Evolutionary conservation across 2,113 vertebrate genomes (phyloP).

Genomic region (Laterallus jamaicensis): DNA sequence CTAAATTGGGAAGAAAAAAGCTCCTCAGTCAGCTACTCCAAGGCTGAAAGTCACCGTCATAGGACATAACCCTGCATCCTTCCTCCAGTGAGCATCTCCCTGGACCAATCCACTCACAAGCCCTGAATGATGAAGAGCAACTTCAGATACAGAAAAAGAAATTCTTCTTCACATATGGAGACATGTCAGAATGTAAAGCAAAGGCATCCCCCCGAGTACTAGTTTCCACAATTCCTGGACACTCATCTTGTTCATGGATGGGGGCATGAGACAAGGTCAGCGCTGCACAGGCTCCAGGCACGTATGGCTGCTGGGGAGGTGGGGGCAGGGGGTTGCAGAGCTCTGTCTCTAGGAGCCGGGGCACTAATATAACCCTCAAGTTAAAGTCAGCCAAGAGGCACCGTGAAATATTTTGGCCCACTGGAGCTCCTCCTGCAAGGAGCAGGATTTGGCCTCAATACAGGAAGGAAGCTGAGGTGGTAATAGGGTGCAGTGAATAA

Average conservation of each 20-base stretch:
- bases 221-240: background rate
- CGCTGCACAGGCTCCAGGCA: background rate
- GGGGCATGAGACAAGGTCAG: background rate
- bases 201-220: background rate
- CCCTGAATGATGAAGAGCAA: background rate
- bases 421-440: background rate
- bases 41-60: fast-evolving
- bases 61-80: background rate
- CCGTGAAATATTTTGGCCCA: background rate
- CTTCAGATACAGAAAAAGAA: background rate
- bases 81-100: background rate
- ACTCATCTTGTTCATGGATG: background rate
- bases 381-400: background rate
- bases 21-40: background rate
- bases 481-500: background rate
- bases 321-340: background rate
- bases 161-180: background rate
- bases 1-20: background rate
- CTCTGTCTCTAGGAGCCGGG: background rate
- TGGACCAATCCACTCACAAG: background rate
- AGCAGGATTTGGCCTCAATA: background rate
- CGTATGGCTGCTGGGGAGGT: background rate
- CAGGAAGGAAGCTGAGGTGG: background rate
- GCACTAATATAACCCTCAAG: background rate
- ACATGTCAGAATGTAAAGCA: background rate